Percentiles rank a stretch among this genome's conserved stretches.
These are phyloP conservation scores for Notiomystis cincta DNA, from an alignment of 2,113 vertebrate species.

Conservation along the genomic window DNA sequence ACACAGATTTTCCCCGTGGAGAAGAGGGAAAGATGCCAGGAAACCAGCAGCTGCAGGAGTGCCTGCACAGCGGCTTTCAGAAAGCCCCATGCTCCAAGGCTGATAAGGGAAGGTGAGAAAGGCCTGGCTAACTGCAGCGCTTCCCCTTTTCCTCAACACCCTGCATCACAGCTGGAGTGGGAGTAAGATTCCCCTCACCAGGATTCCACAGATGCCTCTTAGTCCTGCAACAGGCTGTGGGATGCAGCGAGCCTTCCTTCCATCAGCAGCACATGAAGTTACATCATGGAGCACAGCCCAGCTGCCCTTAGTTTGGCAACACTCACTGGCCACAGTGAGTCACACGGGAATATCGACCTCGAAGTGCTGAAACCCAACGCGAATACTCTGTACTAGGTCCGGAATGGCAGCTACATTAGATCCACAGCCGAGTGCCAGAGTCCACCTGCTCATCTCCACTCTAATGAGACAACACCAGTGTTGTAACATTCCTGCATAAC, in stretches of 20 bases:
- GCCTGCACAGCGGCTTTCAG: not conserved
- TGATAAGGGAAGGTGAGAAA: not conserved
- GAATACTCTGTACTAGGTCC: not conserved
- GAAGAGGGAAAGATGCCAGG: not conserved
- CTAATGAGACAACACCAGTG: not conserved
- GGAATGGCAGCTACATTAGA: not conserved
- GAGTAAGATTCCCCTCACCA: not conserved
- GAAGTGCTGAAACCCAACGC: not conserved
- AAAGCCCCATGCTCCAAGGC: not conserved
- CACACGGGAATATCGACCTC: not conserved
- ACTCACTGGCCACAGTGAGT: not conserved
- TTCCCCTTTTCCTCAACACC: not conserved
- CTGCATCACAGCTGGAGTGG: not conserved
- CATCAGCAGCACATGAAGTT: not conserved
- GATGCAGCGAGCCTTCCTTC: not conserved
- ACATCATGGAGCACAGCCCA: not conserved
- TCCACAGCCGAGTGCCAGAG: not conserved
- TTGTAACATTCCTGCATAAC: not conserved
- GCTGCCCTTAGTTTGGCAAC: not conserved
- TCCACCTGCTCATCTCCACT: not conserved
- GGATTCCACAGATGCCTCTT: not conserved
- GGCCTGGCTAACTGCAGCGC: not conserved
- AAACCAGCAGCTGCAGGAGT: not conserved
- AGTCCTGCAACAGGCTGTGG: rapidly evolving
- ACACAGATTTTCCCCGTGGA: not conserved